These are phyloP conservation scores for Eristalis arbustorum DNA, from an alignment of 2,888 invertebrate genomes.

Conservation along the genomic window DNA sequence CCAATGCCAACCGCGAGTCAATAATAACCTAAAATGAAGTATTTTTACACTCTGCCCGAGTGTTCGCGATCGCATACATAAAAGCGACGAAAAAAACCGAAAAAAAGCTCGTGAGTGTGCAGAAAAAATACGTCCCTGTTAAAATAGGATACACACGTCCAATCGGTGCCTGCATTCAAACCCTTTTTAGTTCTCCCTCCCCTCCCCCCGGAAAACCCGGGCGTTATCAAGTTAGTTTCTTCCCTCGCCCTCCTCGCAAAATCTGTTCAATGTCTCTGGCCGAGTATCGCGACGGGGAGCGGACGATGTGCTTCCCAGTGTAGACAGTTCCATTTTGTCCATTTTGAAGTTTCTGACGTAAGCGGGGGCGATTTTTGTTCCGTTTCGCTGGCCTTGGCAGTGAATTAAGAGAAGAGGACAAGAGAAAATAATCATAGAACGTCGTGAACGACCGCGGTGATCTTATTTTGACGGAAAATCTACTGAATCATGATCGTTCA, in stretches of 20 bases:
- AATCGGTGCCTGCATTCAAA: too few species aligned
- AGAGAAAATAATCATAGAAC: background rate
- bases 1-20: conserved; percentile 17
- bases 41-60: background rate
- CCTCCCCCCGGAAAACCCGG: too few species aligned
- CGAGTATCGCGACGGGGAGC: too few species aligned
- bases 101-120: background rate
- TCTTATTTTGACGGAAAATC: background rate
- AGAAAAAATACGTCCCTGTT: too few species aligned
- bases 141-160: too few species aligned
- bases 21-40: conserved; percentile 19
- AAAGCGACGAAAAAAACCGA: background rate
- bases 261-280: too few species aligned
- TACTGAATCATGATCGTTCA: background rate
- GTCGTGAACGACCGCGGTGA: background rate
- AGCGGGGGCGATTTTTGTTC: background rate
- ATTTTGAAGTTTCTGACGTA: background rate
- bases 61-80: background rate
- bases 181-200: too few species aligned
- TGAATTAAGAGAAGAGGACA: background rate
- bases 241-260: too few species aligned
- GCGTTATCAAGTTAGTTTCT: too few species aligned
- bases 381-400: background rate
- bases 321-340: too few species aligned
- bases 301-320: too few species aligned